phyloP scores from a whole-genome alignment of 1,140 invertebrate genomes.

The Anastatus disparis region DNA sequence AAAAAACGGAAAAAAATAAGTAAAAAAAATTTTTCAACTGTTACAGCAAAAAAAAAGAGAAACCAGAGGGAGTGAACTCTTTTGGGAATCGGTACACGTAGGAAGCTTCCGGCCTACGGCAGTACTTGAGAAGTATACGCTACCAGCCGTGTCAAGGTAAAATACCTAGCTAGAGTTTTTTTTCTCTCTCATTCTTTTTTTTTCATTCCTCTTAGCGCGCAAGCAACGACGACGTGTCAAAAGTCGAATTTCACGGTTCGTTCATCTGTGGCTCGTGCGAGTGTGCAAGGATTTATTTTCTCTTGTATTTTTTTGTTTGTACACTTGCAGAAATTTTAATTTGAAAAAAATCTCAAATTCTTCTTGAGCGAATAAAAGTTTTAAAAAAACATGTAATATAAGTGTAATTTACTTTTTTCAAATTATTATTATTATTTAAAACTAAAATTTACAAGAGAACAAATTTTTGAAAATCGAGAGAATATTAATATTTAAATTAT shows the following conservation, averaged over 20 bases:
- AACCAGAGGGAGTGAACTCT: neutral
- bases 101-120: neutral
- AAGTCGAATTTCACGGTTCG: slow-evolving; percentile 14
- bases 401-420: too few species aligned
- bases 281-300: neutral
- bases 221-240: neutral
- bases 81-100: slow-evolving; percentile 6
- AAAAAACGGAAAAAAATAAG: too few species aligned
- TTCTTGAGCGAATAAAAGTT: too few species aligned
- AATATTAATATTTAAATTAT: too few species aligned
- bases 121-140: neutral
- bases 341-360: neutral
- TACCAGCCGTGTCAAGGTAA: slow-evolving; percentile 14
- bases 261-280: neutral
- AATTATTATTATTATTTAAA: too few species aligned
- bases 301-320: neutral
- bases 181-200: neutral
- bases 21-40: too few species aligned
- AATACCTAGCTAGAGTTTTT: neutral
- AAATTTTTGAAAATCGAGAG: too few species aligned
- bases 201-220: neutral
- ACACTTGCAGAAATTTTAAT: neutral
- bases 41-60: too few species aligned
- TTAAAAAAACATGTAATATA: too few species aligned
- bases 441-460: too few species aligned